Conservation (phyloP, 2,113 vertebrate species). For the Zosterops hypoxanthus region DNA sequence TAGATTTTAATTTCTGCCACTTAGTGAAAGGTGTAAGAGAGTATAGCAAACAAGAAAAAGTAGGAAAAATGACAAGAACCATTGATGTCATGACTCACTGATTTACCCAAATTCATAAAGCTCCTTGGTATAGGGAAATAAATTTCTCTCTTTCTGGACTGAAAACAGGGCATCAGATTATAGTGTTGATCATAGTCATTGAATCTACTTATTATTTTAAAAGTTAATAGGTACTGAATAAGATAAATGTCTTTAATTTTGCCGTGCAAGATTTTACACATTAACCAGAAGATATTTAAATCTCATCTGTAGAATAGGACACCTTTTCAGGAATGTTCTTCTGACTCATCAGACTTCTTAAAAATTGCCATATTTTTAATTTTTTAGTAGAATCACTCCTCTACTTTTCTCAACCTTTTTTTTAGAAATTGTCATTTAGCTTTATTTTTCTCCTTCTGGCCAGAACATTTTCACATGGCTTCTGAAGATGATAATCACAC, state of each 20-base stretch:
- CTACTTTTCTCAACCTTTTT: not conserved
- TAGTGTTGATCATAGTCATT: not conserved
- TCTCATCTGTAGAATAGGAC: not conserved
- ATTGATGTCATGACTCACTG: not conserved
- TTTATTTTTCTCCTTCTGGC: not conserved
- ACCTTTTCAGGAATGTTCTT: not conserved
- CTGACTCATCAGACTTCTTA: not conserved
- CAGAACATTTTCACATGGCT: not conserved
- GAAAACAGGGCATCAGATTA: not conserved
- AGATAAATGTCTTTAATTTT: conserved; percentile 23
- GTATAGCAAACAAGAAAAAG: not conserved
- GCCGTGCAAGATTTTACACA: not conserved
- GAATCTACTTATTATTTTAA: not conserved
- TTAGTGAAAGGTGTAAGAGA: not conserved
- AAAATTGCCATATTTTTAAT: not conserved
- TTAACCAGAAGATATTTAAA: not conserved
- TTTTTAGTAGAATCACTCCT: not conserved
- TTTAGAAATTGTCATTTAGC: not conserved
- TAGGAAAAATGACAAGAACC: not conserved
- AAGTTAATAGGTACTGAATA: not conserved
- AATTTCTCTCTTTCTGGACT: not conserved
- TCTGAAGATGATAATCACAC: not conserved
- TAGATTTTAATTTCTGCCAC: not conserved
- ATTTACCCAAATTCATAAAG: not conserved
- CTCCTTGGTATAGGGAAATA: not conserved